Evolutionary conservation across 2,888 invertebrate genomes (phyloP).

Genomic region (Polydrusus cervinus): DNA sequence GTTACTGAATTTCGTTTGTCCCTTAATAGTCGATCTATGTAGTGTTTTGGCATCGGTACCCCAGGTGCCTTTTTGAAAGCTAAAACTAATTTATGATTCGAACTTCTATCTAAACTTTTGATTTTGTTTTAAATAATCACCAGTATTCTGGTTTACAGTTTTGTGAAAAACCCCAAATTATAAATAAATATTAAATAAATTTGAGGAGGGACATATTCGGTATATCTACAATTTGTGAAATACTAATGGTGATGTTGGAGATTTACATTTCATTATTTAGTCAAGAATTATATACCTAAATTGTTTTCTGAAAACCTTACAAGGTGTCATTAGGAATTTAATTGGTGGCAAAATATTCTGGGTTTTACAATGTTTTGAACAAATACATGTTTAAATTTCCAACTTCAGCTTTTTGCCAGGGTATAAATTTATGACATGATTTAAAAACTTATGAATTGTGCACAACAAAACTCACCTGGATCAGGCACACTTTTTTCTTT

Average conservation of each 20-base stretch:
- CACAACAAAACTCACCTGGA: background rate
- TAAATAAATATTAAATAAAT: no score
- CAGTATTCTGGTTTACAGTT: background rate
- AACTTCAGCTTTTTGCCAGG: background rate
- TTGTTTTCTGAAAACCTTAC: no score
- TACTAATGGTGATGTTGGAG: no score
- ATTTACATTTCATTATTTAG: no score
- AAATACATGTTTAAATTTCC: background rate
- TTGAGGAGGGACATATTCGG: no score
- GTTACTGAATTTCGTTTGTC: slow-evolving; percentile 3
- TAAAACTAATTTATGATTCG: slow-evolving; percentile 28
- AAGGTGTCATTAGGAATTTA: no score
- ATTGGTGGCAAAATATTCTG: no score
- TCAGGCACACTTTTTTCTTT: background rate
- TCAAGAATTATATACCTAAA: no score
- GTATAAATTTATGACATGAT: background rate
- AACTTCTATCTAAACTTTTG: slow-evolving; percentile 9
- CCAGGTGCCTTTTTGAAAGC: slow-evolving; percentile 13
- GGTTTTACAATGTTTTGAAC: no score
- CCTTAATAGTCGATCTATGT: slow-evolving; percentile 1
- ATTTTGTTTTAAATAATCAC: background rate
- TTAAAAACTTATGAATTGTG: background rate
- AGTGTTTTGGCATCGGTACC: background rate
- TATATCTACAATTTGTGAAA: no score
- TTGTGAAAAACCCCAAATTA: no score